Conservation (phyloP, 2,797 vertebrate genomes). For the Lerista edwardsae region DNA sequence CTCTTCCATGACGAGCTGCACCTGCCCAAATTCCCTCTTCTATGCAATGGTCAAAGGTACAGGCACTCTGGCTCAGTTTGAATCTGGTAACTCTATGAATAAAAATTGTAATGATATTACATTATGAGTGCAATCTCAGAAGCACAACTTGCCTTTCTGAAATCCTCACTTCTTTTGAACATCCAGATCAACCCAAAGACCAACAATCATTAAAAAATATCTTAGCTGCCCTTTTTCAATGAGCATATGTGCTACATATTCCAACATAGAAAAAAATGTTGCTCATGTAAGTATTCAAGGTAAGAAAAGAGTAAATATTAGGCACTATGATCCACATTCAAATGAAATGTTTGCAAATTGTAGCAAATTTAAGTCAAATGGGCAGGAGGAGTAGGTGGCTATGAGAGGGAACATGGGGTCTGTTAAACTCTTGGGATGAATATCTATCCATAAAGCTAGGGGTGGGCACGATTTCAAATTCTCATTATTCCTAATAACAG, state of each 20-base stretch:
- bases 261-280: not conserved
- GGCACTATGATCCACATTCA: not conserved
- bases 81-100: too few species aligned
- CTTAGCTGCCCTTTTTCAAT: not conserved
- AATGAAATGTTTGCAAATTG: not conserved
- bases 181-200: not conserved
- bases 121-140: not conserved
- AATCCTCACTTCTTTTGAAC: slow-evolving; percentile 5
- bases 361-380: not conserved
- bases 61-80: too few species aligned
- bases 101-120: not conserved
- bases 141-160: not conserved
- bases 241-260: not conserved
- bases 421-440: not conserved
- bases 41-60: too few species aligned
- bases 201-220: not conserved
- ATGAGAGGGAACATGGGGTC: not conserved
- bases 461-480: not conserved
- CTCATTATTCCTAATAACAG: not conserved
- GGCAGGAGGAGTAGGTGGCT: not conserved
- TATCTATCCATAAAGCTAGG: not conserved
- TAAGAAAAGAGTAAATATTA: not conserved
- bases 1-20: too few species aligned
- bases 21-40: too few species aligned
- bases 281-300: not conserved